Evolutionary conservation across 2,797 vertebrate species (phyloP).

Genomic region (Petrocephalus sullivani): DNA sequence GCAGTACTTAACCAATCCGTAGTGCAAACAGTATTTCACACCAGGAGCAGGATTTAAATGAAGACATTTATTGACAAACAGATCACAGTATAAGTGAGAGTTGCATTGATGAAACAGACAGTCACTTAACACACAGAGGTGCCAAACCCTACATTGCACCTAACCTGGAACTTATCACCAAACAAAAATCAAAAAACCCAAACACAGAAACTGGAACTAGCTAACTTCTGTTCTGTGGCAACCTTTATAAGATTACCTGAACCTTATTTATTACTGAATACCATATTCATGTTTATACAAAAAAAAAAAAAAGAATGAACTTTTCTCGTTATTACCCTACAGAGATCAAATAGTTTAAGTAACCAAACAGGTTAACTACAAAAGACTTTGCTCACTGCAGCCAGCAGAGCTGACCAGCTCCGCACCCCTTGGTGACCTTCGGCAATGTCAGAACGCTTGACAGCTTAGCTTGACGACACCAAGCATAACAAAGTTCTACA

Average conservation of each 20-base stretch:
- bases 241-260: not conserved
- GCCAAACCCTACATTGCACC: not conserved
- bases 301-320: not conserved
- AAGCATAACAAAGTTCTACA: not conserved
- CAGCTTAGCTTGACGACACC: not conserved
- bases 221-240: not conserved
- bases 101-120: not conserved
- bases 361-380: not conserved
- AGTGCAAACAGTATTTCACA: not conserved
- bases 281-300: not conserved
- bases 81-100: not conserved
- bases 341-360: not conserved
- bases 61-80: slow-evolving; percentile 11
- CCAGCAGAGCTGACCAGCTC: not conserved
- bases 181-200: not conserved
- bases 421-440: not conserved
- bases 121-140: not conserved
- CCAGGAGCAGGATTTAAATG: not conserved
- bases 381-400: not conserved
- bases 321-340: not conserved
- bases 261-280: not conserved
- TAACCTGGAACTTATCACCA: not conserved
- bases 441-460: not conserved
- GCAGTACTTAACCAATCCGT: not conserved
- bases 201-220: not conserved